A percentile compares a stretch with the other conserved stretches of the same genome.
Conservation (phyloP, 1,140 invertebrate genomes). For the Acromyrmex heyeri region DNA sequence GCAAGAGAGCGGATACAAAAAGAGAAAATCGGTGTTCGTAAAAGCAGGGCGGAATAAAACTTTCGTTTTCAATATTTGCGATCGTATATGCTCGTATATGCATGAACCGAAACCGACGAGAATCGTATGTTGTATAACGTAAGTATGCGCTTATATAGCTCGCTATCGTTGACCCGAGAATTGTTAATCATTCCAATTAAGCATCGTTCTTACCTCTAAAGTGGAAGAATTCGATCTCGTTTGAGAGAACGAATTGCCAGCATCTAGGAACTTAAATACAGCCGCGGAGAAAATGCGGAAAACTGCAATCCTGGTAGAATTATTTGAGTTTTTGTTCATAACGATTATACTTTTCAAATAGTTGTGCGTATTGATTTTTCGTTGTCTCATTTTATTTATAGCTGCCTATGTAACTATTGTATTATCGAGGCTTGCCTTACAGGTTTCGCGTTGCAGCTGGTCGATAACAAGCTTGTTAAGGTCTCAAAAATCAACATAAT, state of each 20-base stretch:
- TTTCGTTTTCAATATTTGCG: constrained; percentile 82
- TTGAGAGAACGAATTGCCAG: background rate
- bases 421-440: constrained; percentile 6
- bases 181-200: constrained; percentile 30
- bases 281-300: constrained; percentile 29
- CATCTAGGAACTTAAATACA: background rate
- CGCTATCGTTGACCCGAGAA: constrained; percentile 10
- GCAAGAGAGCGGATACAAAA: constrained; percentile 3
- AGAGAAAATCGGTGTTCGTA: constrained; percentile 29
- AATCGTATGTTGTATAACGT: constrained; percentile 67
- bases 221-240: background rate
- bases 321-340: background rate
- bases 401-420: background rate
- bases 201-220: background rate
- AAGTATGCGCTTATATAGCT: constrained; percentile 42
- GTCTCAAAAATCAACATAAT: constrained; percentile 15
- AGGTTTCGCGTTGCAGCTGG: background rate
- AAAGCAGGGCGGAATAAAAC: constrained; percentile 73
- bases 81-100: constrained; percentile 49
- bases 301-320: background rate
- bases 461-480: background rate
- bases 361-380: background rate
- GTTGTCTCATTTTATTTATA: constrained; percentile 32
- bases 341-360: constrained; percentile 33
- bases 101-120: constrained; percentile 55